Percentiles rank a stretch among this genome's conserved stretches.
These are phyloP conservation scores for Tryphoninae sp. DNA, from an alignment of 2,888 invertebrate genomes.

Conservation along the genomic window DNA sequence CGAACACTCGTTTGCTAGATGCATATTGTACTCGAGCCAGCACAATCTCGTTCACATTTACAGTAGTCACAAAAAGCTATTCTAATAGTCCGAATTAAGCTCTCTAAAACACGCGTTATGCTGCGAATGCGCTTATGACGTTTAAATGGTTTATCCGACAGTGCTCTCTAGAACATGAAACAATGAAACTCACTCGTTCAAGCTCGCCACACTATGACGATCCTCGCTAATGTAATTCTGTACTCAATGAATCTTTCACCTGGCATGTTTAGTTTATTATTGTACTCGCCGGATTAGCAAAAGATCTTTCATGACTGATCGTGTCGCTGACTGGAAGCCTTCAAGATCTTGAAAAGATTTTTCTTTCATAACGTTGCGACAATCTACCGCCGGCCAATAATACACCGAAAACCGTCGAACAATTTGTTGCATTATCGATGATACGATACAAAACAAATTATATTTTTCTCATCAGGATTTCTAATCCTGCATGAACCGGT, in stretches of 20 bases:
- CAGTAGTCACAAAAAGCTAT: conserved; percentile 32
- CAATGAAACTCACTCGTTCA: conserved; percentile 35
- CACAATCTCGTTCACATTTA: conserved; percentile 7
- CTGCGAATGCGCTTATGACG: conserved; percentile 51
- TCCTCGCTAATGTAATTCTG: conserved; percentile 28
- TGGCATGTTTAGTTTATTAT: conserved; percentile 49
- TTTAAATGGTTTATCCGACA: conserved; percentile 43
- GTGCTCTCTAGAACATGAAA: conserved; percentile 18
- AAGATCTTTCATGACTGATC: conserved; percentile 35
- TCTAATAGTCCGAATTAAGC: conserved; percentile 33
- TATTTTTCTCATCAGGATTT: background rate
- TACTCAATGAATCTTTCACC: conserved; percentile 41
- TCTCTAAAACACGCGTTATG: conserved; percentile 22
- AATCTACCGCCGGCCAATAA: background rate
- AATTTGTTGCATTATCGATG: background rate
- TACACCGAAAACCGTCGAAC: conserved; percentile 1
- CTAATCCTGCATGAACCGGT: background rate
- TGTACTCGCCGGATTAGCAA: conserved; percentile 24
- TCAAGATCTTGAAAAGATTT: background rate
- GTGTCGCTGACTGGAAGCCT: conserved; percentile 31
- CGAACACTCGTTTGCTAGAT: conserved; percentile 28
- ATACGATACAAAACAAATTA: background rate
- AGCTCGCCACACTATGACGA: conserved; percentile 37
- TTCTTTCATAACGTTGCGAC: background rate
- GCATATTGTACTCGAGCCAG: conserved; percentile 26